These are phyloP conservation scores for Drosophila pseudotakahashii DNA, from an alignment of 2,888 invertebrate genomes.

Conservation along the genomic window DNA sequence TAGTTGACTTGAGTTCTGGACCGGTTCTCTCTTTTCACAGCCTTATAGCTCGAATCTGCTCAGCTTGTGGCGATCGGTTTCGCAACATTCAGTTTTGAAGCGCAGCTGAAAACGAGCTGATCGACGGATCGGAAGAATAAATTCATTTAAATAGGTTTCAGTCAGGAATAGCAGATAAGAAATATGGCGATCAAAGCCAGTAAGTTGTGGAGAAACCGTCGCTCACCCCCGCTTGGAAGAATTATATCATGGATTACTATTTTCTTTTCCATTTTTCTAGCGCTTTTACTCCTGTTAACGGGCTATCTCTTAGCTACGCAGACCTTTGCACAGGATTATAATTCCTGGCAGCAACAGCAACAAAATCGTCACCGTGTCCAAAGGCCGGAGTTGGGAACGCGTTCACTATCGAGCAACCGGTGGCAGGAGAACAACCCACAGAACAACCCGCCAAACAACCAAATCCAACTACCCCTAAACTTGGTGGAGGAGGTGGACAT, in stretches of 20 bases:
- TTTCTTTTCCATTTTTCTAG: not conserved
- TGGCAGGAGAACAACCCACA: not conserved
- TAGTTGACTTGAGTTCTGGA: conserved; percentile 23
- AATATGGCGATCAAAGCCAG: conserved; percentile 65
- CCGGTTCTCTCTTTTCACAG: conserved; percentile 29
- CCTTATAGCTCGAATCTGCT: conserved; percentile 16
- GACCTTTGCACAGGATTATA: not conserved
- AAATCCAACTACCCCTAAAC: not conserved
- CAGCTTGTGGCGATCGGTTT: conserved; percentile 32
- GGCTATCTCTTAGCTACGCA: conserved; percentile 8
- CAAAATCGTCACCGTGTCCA: not conserved
- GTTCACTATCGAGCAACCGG: not conserved
- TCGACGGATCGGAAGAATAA: conserved; percentile 40
- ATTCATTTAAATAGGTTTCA: conserved; percentile 5
- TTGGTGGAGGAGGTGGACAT: not conserved
- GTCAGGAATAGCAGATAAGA: conserved; percentile 39
- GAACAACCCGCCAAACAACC: not conserved
- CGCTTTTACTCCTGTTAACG: conserved; percentile 6
- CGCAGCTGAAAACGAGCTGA: conserved; percentile 65
- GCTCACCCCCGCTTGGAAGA: not conserved
- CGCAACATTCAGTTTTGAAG: conserved; percentile 61
- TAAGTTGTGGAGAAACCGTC: conserved; percentile 43
- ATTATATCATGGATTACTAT: not conserved
- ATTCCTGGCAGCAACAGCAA: not conserved
- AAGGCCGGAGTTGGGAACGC: not conserved